phyloP scores from a whole-genome alignment of 2,888 invertebrate genomes.

The Ophion ventricosus region DNA sequence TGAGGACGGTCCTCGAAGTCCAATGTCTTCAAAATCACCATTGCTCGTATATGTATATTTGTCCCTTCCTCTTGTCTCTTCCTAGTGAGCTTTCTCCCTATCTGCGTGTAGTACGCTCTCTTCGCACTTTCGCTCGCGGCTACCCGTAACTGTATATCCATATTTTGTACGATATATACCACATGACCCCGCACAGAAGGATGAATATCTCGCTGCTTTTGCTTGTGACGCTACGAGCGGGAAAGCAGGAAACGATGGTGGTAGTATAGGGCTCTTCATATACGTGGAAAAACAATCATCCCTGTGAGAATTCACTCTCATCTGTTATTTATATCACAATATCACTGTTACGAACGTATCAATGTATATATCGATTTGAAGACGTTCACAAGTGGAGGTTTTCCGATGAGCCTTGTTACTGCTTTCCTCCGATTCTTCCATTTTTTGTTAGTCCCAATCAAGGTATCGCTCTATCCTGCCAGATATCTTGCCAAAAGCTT shows the following conservation, averaged over 20 bases:
- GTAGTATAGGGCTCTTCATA: constrained; percentile 1
- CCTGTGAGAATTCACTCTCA: constrained; percentile 24
- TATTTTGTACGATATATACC: background rate
- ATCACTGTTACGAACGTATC: background rate
- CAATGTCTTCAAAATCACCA: background rate
- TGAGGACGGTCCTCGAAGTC: background rate
- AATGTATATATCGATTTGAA: background rate
- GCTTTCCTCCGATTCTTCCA: too few relatives aligned
- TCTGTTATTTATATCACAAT: background rate
- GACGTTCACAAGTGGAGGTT: background rate
- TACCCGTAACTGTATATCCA: background rate
- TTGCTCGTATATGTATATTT: background rate
- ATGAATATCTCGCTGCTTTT: background rate
- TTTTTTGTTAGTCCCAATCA: too few relatives aligned
- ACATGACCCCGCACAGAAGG: background rate
- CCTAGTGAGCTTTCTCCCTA: constrained; percentile 19
- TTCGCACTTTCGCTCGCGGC: constrained; percentile 12
- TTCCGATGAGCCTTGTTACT: too few relatives aligned
- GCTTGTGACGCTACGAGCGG: background rate
- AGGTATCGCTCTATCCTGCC: too few relatives aligned
- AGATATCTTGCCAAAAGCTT: too few relatives aligned
- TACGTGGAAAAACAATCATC: constrained; percentile 25
- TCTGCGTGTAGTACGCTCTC: constrained; percentile 21
- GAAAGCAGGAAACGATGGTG: background rate
- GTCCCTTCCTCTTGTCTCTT: constrained; percentile 25